Evolutionary conservation across 2,797 vertebrate genomes (phyloP).

Genomic region (Ceryle rudis): DNA sequence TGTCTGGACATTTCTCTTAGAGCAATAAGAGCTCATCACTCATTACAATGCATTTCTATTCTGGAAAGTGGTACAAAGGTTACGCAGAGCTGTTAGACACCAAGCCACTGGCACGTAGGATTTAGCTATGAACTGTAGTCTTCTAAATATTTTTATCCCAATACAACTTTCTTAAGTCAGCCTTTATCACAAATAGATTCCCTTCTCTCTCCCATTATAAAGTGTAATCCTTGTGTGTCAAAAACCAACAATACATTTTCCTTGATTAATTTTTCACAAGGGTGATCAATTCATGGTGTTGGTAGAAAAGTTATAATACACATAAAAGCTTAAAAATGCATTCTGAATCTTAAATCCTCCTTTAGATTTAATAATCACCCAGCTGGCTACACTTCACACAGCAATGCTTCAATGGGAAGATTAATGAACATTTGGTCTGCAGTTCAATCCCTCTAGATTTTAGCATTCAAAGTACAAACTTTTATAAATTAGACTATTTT

Average conservation of each 20-base stretch:
- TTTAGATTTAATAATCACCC: constrained; percentile 62
- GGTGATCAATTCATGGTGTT: constrained; percentile 23
- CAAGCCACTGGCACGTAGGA: not conserved
- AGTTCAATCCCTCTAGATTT: constrained; percentile 65
- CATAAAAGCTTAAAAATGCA: constrained; percentile 47
- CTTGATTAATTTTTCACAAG: constrained; percentile 45
- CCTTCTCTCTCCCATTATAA: not conserved
- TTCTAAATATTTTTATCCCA: not conserved
- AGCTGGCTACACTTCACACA: constrained; percentile 53
- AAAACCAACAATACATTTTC: constrained; percentile 10
- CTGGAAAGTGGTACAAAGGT: not conserved
- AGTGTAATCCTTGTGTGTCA: not conserved
- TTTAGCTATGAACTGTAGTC: not conserved
- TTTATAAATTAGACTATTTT: constrained; percentile 54
- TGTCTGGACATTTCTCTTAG: not conserved
- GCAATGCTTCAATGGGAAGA: constrained; percentile 54
- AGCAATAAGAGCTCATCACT: not conserved
- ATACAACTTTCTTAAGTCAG: not conserved
- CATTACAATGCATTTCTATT: not conserved
- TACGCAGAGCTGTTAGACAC: not conserved
- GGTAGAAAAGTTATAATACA: constrained; percentile 13
- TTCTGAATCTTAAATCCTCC: constrained; percentile 59
- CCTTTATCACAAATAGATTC: not conserved
- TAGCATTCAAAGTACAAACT: constrained; percentile 51
- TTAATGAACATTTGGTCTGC: constrained; percentile 59